Evolutionary conservation across 2,888 invertebrate genomes (phyloP), one percentile per base, ranked within the genome.

Genomic region (Lamellibrachia satsuma): DNA sequence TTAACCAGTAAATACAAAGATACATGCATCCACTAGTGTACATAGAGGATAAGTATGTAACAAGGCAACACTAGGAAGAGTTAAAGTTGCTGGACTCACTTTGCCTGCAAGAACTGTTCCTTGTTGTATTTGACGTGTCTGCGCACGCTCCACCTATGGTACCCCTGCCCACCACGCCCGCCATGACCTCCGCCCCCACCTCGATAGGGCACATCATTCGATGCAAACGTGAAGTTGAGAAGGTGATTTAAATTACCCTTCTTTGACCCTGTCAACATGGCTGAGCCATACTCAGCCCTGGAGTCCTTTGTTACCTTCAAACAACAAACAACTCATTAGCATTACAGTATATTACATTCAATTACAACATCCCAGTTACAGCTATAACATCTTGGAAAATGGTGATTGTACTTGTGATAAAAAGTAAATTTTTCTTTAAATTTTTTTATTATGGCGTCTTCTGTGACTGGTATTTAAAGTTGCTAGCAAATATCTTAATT

Each of bases 41-140:
- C 7, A 75, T 22, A 75, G 39, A 75, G 22, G 75, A 75, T 4
- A 22, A 15, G n/a, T 6, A 60, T 9, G 15, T 60, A 4, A 11
- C 4, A 22, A 15, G 0, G 4, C 1, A 60, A 4, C 22, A 1
- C 52, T 39, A 2, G 57, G 22, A 92, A 22, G 27, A 27, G 52
- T 52, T 52, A 91, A 91, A 9, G 11, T n/a, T 3, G 91, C n/a
- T 75, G 22, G 75, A 94, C 97, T 97, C 97, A 99, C 98, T 98
- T 98, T 93, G 99, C 99, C 97, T 99, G 98, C 93, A 99, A 97
- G 97, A 98, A 99, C 95, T 98, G 98, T 96, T 99, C 99, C 97
- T 99, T 99, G 96, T 98, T 98, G 97, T 98, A 98, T 96, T 98
- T 98, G 95, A 94, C 93, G 91, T 93, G 94, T 92, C 91, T 90